phyloP scores from a whole-genome alignment of 2,888 invertebrate genomes.

The Lithophane semibrunnea region DNA sequence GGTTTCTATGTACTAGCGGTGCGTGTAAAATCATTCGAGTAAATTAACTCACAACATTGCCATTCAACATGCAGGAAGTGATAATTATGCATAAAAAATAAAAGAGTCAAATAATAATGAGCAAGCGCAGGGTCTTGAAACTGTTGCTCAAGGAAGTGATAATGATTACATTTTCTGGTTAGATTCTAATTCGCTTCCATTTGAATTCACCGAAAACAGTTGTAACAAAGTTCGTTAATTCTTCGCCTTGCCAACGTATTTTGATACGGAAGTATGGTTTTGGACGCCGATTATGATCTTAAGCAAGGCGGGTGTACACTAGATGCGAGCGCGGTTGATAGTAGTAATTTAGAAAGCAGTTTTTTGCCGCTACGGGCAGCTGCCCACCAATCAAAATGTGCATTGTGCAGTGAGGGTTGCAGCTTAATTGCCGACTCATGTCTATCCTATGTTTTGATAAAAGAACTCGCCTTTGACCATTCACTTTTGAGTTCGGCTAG shows the following conservation, averaged over 20 bases:
- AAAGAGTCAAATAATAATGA: slow-evolving; percentile 54
- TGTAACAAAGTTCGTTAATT: slow-evolving; percentile 67
- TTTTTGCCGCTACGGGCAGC: slow-evolving; percentile 86
- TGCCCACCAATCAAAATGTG: slow-evolving; percentile 87
- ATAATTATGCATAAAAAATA: slow-evolving; percentile 53
- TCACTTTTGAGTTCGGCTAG: slow-evolving; percentile 47
- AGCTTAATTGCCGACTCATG: slow-evolving; percentile 84
- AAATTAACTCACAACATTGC: slow-evolving; percentile 47
- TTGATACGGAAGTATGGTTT: slow-evolving; percentile 81
- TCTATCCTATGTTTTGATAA: slow-evolving; percentile 74
- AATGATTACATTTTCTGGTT: slow-evolving; percentile 52
- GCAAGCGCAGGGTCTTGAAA: slow-evolving; percentile 48
- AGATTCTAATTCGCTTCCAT: slow-evolving; percentile 54
- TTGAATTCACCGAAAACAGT: slow-evolving; percentile 54
- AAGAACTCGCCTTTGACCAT: slow-evolving; percentile 66
- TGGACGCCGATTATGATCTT: slow-evolving; percentile 81
- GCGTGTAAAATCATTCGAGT: slow-evolving; percentile 41
- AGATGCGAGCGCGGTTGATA: slow-evolving; percentile 78
- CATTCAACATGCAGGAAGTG: slow-evolving; percentile 54
- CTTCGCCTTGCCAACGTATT: slow-evolving; percentile 74
- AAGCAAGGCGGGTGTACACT: slow-evolving; percentile 78
- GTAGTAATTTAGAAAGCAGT: slow-evolving; percentile 87
- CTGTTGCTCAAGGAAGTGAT: slow-evolving; percentile 46
- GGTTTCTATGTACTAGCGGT: slow-evolving; percentile 40
- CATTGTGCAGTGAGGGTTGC: slow-evolving; percentile 84